Percentiles rank a stretch among this genome's conserved stretches.
phyloP scores from a whole-genome alignment of 2,113 vertebrate species.

The Papio anubis region DNA sequence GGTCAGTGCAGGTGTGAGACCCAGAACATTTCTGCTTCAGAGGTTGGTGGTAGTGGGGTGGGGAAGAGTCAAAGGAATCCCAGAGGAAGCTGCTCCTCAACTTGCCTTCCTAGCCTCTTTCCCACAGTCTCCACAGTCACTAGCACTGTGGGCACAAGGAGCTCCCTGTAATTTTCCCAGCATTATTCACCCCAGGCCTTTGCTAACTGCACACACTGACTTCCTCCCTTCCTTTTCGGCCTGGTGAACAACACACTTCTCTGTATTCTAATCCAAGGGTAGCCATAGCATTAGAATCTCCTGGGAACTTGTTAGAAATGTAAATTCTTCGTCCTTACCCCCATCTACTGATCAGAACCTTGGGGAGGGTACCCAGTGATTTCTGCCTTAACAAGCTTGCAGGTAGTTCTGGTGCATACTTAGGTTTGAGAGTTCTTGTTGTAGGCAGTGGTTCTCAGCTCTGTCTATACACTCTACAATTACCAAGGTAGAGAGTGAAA shows the following conservation, averaged over 20 bases:
- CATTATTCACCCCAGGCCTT: neutral
- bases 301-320: neutral
- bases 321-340: accelerated
- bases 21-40: neutral
- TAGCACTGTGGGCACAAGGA: accelerated
- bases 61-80: neutral
- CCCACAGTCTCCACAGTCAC: accelerated
- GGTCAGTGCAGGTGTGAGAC: neutral
- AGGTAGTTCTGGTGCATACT: accelerated
- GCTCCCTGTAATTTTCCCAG: too few relatives aligned
- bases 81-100: too few relatives aligned
- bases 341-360: too few relatives aligned
- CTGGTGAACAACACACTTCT: neutral
- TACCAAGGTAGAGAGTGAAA: accelerated
- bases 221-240: too few relatives aligned
- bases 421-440: neutral
- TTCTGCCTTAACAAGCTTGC: accelerated
- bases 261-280: too few relatives aligned
- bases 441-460: neutral
- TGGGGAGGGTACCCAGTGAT: accelerated
- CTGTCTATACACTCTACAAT: neutral
- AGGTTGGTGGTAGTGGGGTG: neutral
- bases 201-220: neutral
- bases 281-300: neutral
- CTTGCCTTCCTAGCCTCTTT: neutral